phyloP scores from a whole-genome alignment of 2,113 vertebrate species.

The Zapornia atra region DNA sequence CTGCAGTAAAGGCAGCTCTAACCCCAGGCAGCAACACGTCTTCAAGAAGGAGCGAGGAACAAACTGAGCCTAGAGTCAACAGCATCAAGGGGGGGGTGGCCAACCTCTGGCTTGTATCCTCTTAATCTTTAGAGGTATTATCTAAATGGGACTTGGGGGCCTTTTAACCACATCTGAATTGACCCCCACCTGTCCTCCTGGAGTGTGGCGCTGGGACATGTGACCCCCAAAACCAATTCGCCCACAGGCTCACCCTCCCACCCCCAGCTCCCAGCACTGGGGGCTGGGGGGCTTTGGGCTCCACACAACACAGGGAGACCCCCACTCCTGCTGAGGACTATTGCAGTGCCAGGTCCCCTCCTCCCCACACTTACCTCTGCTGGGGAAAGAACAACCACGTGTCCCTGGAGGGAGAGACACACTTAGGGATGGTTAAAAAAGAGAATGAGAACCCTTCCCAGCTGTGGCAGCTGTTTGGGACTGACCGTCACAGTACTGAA shows the following conservation, averaged over 20 bases:
- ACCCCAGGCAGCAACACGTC: fast-evolving
- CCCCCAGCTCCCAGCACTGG: not conserved
- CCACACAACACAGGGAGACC: not conserved
- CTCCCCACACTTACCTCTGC: no score
- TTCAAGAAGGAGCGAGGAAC: not conserved
- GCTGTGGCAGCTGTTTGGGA: not conserved
- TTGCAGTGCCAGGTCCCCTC: not conserved
- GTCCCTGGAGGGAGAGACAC: not conserved
- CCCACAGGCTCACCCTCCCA: not conserved
- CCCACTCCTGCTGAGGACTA: not conserved
- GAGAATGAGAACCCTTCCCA: not conserved
- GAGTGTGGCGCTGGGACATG: fast-evolving
- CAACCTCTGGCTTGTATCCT: not conserved
- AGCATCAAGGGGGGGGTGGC: not conserved
- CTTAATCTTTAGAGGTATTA: not conserved
- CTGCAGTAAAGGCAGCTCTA: no score
- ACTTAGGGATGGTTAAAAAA: not conserved
- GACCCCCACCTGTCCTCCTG: not conserved
- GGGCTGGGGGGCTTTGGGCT: not conserved
- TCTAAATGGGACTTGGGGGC: not conserved
- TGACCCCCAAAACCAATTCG: fast-evolving
- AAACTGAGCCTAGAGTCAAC: not conserved
- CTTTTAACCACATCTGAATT: not conserved
- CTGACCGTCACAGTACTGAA: fast-evolving
- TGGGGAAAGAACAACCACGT: not conserved